Evolutionary conservation across 2,797 vertebrate species (phyloP), one percentile per base, ranked within the genome.

Genomic region (Anguilla megastoma): DNA sequence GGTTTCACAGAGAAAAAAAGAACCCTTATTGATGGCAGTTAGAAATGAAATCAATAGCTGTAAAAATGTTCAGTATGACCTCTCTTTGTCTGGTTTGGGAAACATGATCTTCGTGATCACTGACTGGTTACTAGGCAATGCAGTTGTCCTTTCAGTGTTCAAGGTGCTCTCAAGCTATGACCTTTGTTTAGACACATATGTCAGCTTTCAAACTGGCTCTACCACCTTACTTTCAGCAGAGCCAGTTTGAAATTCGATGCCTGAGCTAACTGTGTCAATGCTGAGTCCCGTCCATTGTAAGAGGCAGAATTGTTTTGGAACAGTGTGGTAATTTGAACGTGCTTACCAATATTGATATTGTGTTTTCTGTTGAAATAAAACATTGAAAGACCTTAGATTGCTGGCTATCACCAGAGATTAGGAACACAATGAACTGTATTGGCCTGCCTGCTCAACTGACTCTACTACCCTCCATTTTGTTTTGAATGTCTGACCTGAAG

Each of bases 311-410:
- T 95, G 93, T 95, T 95, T 91, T 93, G 83, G 89, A 90, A 91
- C 88, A 85, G 94, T 93, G 95, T 95, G 95, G 95, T 92, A 94
- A 96, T 95, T 41, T 92, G 92, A 92, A 94, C 94, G 95, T 94
- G 95, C 93, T 94, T 92, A 91, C 93, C 90, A 91, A 94, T 94
- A 94, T 93, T 95, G 94, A 95, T 94, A 95, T 95, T 94, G 95
- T 95, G 93, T 94, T 93, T 94, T 90, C 92, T 60, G 79, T 50
- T 82, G 41, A 50, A 82, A 82, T 82, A 82, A 82, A 50, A 50
- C 79, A 24, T 50, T 48, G 24, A 50, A 84, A 48, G 82, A 56
- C 50, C 50, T 83, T 83, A 79, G 54, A 85, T 48, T 85, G 7
- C n/a, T 21, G 27, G 27, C 16, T 54, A 58, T 30, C 9, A 7